A percentile compares a stretch with the other conserved stretches of the same genome.
phyloP scores from a whole-genome alignment of 2,797 vertebrate species.

The Orestias chungarensis region DNA sequence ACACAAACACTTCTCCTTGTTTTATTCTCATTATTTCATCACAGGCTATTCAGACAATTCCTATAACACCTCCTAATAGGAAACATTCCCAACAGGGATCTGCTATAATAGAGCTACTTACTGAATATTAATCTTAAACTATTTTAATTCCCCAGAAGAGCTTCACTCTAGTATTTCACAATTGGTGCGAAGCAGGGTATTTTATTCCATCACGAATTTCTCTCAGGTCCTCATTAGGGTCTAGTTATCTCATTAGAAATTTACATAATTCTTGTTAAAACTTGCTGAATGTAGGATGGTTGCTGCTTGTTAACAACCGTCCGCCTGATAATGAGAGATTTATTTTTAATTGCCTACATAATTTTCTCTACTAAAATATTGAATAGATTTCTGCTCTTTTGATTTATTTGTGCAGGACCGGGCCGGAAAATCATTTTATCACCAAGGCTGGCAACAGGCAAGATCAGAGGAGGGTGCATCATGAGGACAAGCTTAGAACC shows the following conservation, averaged over 20 bases:
- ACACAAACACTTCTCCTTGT: slow-evolving; percentile 29
- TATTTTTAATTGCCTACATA: slow-evolving; percentile 22
- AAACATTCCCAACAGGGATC: slow-evolving; percentile 58
- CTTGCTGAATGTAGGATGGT: slow-evolving; percentile 43
- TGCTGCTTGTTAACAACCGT: slow-evolving; percentile 26
- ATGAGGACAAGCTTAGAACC: slow-evolving; percentile 31
- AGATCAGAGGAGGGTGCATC: slow-evolving; percentile 28
- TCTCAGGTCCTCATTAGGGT: slow-evolving; percentile 73
- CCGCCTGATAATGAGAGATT: slow-evolving; percentile 55
- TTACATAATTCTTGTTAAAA: slow-evolving; percentile 66
- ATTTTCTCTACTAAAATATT: slow-evolving; percentile 10
- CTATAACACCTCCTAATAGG: slow-evolving; percentile 58
- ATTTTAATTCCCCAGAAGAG: slow-evolving; percentile 74
- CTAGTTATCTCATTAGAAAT: slow-evolving; percentile 75
- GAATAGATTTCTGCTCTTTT: slow-evolving; percentile 30
- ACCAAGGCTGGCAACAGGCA: slow-evolving; percentile 19
- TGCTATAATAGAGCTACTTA: slow-evolving; percentile 59
- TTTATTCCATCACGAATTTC: slow-evolving; percentile 76
- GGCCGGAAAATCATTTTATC: slow-evolving; percentile 50
- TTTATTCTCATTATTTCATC: slow-evolving; percentile 17
- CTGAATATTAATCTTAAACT: slow-evolving; percentile 63
- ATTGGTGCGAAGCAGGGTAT: slow-evolving; percentile 44
- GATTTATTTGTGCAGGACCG: not conserved
- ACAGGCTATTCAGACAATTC: slow-evolving; percentile 12
- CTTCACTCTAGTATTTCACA: slow-evolving; percentile 43